These are phyloP conservation scores for Atherix ibis DNA, from an alignment of 2,888 invertebrate species.

Conservation along the genomic window DNA sequence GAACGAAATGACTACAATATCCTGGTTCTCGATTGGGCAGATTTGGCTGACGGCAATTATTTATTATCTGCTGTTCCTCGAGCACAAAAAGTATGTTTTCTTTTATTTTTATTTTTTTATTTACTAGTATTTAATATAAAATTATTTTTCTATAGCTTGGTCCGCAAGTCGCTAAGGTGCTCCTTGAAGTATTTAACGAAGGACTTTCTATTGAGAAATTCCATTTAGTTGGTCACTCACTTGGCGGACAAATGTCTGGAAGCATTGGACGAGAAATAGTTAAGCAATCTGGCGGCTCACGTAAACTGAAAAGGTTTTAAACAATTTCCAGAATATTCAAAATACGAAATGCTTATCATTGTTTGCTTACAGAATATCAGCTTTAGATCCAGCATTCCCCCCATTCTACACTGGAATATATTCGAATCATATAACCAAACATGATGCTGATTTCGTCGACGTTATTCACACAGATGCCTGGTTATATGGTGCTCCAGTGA, in stretches of 20 bases:
- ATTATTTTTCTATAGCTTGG: constrained; percentile 16
- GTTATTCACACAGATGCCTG: constrained; percentile 47
- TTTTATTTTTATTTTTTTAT: background rate
- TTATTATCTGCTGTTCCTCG: constrained; percentile 28
- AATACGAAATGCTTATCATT: background rate
- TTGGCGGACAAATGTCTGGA: constrained; percentile 14
- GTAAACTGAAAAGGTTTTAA: constrained; percentile 11
- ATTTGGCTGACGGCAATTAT: constrained; percentile 30
- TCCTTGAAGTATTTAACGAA: constrained; percentile 15
- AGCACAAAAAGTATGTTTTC: constrained; percentile 19
- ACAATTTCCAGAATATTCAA: no score
- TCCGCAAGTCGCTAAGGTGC: constrained; percentile 20
- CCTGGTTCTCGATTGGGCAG: constrained; percentile 28
- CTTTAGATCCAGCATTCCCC: constrained; percentile 15
- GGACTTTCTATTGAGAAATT: constrained; percentile 12
- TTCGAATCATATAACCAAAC: constrained; percentile 26
- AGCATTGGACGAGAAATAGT: constrained; percentile 11
- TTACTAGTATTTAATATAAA: background rate
- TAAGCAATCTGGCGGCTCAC: constrained; percentile 7
- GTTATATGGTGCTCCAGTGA: constrained; percentile 36
- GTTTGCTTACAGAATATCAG: constrained; percentile 10
- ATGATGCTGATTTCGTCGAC: constrained; percentile 39
- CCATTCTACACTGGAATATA: constrained; percentile 10
- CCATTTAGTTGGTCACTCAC: constrained; percentile 15
- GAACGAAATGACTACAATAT: constrained; percentile 25